These are phyloP conservation scores for Chunga burmeisteri DNA, from an alignment of 2,113 vertebrate species.

Conservation along the genomic window DNA sequence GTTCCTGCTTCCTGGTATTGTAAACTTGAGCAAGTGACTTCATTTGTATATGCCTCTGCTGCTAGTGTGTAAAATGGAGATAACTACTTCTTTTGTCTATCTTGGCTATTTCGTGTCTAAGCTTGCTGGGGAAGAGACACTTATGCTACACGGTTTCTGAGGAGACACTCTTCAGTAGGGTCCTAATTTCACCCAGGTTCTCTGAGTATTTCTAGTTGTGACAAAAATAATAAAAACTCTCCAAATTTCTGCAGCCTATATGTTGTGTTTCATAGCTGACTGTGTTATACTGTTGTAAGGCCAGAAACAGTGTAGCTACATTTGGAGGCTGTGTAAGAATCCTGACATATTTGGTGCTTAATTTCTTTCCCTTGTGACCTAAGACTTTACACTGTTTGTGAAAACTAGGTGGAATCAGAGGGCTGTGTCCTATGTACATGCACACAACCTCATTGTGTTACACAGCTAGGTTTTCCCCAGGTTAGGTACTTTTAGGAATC, in stretches of 20 bases:
- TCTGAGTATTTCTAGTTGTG: not conserved
- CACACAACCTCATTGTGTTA: not conserved
- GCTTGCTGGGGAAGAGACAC: not conserved
- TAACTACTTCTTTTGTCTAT: not conserved
- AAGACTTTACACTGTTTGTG: not conserved
- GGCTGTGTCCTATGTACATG: not conserved
- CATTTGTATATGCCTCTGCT: not conserved
- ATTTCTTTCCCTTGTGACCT: not conserved
- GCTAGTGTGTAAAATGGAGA: not conserved
- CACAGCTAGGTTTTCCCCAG: not conserved
- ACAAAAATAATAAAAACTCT: not conserved
- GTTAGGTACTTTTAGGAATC: not conserved
- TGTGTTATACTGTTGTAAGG: not conserved
- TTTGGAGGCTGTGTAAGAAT: not conserved
- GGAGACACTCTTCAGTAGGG: not conserved
- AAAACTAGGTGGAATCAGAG: not conserved
- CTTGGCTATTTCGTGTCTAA: not conserved
- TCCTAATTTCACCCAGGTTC: not conserved
- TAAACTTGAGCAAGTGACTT: not conserved
- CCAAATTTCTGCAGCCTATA: not conserved
- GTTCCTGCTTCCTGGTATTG: not conserved
- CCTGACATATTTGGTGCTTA: not conserved
- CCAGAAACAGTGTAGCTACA: not conserved
- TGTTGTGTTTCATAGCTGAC: not conserved
- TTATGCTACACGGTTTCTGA: fast-evolving